Evolutionary conservation across 2,888 invertebrate genomes (phyloP).

Genomic region (Hipparchia semele): DNA sequence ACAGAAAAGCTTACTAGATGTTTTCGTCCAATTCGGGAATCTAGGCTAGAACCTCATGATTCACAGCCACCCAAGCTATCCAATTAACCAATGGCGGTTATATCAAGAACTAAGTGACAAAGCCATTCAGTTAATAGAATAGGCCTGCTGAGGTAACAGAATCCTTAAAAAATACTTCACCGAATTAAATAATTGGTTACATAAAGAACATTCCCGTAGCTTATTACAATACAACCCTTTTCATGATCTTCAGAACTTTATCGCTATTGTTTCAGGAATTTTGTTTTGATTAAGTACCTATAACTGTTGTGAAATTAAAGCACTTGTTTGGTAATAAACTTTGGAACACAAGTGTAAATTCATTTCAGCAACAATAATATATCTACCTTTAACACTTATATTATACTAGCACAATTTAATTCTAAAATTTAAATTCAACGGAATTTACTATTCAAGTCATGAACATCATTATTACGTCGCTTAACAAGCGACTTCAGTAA

Average conservation of each 20-base stretch:
- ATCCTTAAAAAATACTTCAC: not conserved
- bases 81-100: too few species aligned
- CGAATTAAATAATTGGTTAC: too few species aligned
- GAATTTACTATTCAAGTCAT: conserved; percentile 24
- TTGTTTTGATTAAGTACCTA: conserved; percentile 11
- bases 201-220: not conserved
- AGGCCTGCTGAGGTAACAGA: not conserved
- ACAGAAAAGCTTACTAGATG: too few species aligned
- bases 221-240: conserved; percentile 9
- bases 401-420: conserved; percentile 16
- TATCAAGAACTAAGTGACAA: too few species aligned
- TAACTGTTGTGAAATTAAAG: not conserved
- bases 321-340: conserved; percentile 6
- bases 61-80: too few species aligned
- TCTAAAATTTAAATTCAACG: conserved; percentile 23
- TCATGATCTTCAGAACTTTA: conserved; percentile 7
- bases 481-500: too few species aligned
- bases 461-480: conserved; percentile 9
- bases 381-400: not conserved
- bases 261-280: conserved; percentile 3
- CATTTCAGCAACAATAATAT: too few species aligned
- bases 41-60: too few species aligned
- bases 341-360: not conserved
- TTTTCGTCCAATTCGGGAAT: too few species aligned
- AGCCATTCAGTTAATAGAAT: too few species aligned